Percentiles rank a stretch among this genome's conserved stretches.
These are phyloP conservation scores for Drosophila histrio DNA, from an alignment of 2,888 invertebrate genomes.

Conservation along the genomic window DNA sequence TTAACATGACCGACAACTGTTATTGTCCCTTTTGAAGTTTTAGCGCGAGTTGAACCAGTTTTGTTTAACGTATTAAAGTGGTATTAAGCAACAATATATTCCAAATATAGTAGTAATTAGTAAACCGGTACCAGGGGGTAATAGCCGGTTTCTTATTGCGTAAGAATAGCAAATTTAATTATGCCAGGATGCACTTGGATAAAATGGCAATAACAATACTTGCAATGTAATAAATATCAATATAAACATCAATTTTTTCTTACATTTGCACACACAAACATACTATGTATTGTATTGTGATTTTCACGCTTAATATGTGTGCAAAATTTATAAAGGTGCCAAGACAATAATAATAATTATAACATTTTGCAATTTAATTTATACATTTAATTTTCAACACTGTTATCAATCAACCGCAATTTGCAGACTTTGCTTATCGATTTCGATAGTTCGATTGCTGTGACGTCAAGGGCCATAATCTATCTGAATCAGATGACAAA, in stretches of 20 bases:
- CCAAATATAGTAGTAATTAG: conserved; percentile 18
- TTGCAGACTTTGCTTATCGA: conserved; percentile 18
- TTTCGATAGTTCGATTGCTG: conserved; percentile 1
- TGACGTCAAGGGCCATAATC: conserved; percentile 32
- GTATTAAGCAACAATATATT: conserved; percentile 14
- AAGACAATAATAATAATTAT: conserved; percentile 1
- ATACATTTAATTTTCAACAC: background rate
- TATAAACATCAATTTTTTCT: conserved; percentile 8
- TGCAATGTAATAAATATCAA: conserved; percentile 11
- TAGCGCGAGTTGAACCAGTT: conserved; percentile 32
- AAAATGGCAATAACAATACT: conserved; percentile 1
- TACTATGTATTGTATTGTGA: background rate
- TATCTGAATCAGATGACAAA: conserved; percentile 18
- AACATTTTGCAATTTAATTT: background rate
- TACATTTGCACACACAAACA: background rate
- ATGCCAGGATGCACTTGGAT: conserved; percentile 3
- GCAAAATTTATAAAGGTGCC: conserved; percentile 18
- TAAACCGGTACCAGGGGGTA: conserved; percentile 28
- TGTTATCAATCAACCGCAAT: background rate
- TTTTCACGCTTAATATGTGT: background rate
- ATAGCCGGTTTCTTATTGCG: conserved; percentile 28
- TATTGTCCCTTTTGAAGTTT: conserved; percentile 4
- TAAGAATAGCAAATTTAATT: background rate
- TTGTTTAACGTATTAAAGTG: conserved; percentile 16
- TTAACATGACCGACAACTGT: conserved; percentile 18